Evolutionary conservation across 1,140 invertebrate genomes (phyloP), one percentile per base, ranked within the genome.

Genomic region (Papilio dardanus): DNA sequence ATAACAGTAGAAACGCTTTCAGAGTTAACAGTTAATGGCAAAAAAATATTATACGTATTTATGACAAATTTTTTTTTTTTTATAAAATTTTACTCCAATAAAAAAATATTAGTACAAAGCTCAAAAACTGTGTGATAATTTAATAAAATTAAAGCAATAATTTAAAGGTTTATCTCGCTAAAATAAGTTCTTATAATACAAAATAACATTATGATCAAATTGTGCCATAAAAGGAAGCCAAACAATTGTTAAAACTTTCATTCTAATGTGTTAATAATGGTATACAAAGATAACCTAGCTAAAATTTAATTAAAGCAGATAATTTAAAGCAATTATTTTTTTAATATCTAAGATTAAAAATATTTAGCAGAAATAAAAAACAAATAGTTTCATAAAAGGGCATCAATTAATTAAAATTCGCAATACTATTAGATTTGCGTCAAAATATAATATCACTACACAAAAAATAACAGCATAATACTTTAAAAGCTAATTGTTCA

Each of bases 281-380:
- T 46, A 46, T 46, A 46, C 19, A 7, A 21, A 21, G 16, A 2
- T 5, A 46, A 4, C 14, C 16, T 54, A 10, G 12, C 21, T 24
- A 24, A 54, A 21, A 30, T 14, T 62, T 30, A 62, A 62, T 62
- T 62, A 62, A 30, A 62, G 54, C 24, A 14, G 10, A 28, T 14
- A 62, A 62, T 16, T 14, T 30, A 62, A 62, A 62, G 54, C 54
- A 62, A 24, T 50, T 19, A 2, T 58, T 62, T 28, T 62, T 62
- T 28, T 12, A 58, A 28, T 58, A 24, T 58, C 8, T 28, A 54
- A 2, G 6, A 24, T 46, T 24, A 24, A 54, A 54, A 24, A 10
- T 24, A 24, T 24, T 54, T 24, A n/a, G n/a, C 16, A 46, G 19
- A 54, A 2, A 7, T n/a, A 1, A 19, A 24, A 3, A 46, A 46